phyloP scores from a whole-genome alignment of 2,797 vertebrate genomes.

The Anabacerthia variegaticeps region DNA sequence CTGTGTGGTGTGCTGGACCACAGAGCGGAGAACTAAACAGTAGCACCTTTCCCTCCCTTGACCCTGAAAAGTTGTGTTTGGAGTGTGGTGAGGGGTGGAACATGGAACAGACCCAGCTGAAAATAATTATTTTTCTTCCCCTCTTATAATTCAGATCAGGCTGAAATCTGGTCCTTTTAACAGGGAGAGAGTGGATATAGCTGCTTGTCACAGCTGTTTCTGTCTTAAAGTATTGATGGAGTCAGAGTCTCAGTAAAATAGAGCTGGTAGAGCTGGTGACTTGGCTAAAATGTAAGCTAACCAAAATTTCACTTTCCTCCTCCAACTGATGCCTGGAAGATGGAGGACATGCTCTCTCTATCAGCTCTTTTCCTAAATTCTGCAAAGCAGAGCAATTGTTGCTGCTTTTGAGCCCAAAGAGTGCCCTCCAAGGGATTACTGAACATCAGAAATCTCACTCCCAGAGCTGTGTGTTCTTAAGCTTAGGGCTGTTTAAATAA shows the following conservation, averaged over 20 bases:
- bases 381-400: background rate
- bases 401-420: background rate
- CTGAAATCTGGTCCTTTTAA: background rate
- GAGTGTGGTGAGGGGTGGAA: background rate
- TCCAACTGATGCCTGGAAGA: background rate
- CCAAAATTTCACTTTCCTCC: background rate
- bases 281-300: background rate
- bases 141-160: background rate
- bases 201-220: background rate
- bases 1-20: background rate
- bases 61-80: background rate
- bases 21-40: background rate
- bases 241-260: background rate
- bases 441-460: background rate
- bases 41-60: background rate
- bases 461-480: background rate
- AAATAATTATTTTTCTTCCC: background rate
- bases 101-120: background rate
- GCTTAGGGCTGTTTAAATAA: background rate
- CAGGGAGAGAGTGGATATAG: background rate
- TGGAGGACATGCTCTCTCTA: background rate
- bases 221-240: background rate
- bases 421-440: background rate
- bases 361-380: background rate
- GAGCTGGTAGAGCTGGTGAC: background rate